Evolutionary conservation across 2,888 invertebrate genomes (phyloP), one percentile per base, ranked within the genome.

Genomic region (Theristus sp.): DNA sequence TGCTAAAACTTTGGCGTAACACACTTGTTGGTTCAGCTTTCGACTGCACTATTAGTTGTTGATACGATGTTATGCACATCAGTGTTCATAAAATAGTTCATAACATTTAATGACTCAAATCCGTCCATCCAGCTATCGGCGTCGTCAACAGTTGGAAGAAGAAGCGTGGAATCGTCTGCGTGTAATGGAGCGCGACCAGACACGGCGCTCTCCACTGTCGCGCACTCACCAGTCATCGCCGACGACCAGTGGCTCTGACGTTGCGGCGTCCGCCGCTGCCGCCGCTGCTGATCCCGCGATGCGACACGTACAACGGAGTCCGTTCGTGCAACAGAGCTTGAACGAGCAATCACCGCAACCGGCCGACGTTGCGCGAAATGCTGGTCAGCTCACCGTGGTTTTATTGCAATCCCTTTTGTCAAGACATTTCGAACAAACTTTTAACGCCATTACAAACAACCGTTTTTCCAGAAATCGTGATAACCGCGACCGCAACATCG

Each of bases 121-220:
- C n/a, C n/a, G n/a, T n/a, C n/a, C n/a, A n/a, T n/a, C 31, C 28
- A 26, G 57, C 1, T 28, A 47, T 46, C 58, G 58, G 6, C 49
- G 58, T 28, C 58, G 58, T 17, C 27, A 58, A n/a, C 54, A 68
- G 30, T 62, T 70, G 10, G 70, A 71, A 58, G 70, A 70, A 1
- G 69, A 70, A 56, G 67, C 67, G 1, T 68, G 70, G 67, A 67
- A 65, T 54, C 64, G 71, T 22, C 62, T 71, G 13, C 62, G 68
- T 6, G 61, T 38, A 3, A 28, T 2, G n/a, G 38, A 6, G 25
- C 2, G 3, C 24, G 17, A 6, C 17, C 17, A 17, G 29, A 24
- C 29, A 30, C 38, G 57, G 13, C 57, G 57, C 20, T 49, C 49
- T 3, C 49, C 49, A n/a, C 13, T 3, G 20, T 17, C 49, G 6